Base-by-base conservation (phyloP, 2,797 vertebrate species). In the Pangasius sanitwongsei region DNA sequence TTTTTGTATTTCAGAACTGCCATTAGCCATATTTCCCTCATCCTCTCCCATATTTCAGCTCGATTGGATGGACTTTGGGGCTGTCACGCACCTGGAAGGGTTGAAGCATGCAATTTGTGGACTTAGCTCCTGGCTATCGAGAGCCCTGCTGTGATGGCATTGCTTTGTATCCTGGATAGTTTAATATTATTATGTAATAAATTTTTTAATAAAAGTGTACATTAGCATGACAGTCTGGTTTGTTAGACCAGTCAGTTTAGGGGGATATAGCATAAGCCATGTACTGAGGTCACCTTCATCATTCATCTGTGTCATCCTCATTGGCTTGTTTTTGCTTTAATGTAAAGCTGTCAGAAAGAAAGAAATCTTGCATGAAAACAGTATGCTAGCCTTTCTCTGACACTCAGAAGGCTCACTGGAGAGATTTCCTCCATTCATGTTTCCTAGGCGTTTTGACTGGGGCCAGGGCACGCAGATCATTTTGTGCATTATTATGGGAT, bases 321-420 rank as follows among this genome's bases (percentile, higher is more conserved):
- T 16, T 31, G 7, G 9, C 55, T 37, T 87, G 23, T 57, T 59
- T 87, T 83, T 81, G 55, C 44, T 85, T 74, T 50, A 91, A 91
- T 89, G 41, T 87, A 93, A 92, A 91, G 88, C 87, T 93, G 91
- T 89, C 87, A 69, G 28, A 85, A 80, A 80, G 6, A 23, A 55
- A 78, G 25, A 80, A 31, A 41, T 4, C 12, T 90, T 87, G 90
- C 3, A 69, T 8, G 63, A 82, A 81, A 81, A 70, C 93, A 93
- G 92, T 90, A 77, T 83, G 31, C 55, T 87, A 91, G 89, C 85
- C 91, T 92, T 93, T 72, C 55, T 89, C 89, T 90, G 84, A 91
- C 75, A 83, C n/a, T 70, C n/a, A 67, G 90, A 91, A 90, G 59
- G 86, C 81, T 83, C 74, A 25, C 55, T 86, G 28, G 44, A 85